Conservation (phyloP, 2,113 vertebrate species). For the Chaetodon auriga region DNA sequence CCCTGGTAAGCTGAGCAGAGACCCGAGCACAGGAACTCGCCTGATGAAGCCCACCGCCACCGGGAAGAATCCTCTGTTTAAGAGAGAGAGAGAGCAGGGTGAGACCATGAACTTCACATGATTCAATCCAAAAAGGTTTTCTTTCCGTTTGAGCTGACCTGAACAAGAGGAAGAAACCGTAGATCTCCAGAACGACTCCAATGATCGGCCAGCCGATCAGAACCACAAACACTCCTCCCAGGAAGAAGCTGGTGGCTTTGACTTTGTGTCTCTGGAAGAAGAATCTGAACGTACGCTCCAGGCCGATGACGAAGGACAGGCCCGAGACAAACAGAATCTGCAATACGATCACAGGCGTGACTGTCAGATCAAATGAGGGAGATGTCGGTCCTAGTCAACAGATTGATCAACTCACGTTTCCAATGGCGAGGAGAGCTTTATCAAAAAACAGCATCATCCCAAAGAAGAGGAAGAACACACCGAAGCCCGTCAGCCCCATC, state of each 20-base stretch:
- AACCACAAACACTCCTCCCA: constrained; percentile 95
- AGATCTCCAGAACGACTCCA: constrained; percentile 96
- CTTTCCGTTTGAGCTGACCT: constrained; percentile 83
- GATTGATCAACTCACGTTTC: constrained; percentile 90
- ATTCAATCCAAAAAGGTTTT: neutral
- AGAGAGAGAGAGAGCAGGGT: neutral
- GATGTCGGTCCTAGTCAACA: no score
- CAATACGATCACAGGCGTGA: neutral
- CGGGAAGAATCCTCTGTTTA: constrained; percentile 95
- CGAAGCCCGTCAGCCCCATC: constrained; percentile 97
- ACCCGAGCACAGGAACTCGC: constrained; percentile 95
- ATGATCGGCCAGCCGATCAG: constrained; percentile 97
- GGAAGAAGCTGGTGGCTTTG: constrained; percentile 96
- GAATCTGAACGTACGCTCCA: constrained; percentile 97
- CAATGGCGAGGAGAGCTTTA: constrained; percentile 98
- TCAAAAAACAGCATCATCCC: constrained; percentile 99
- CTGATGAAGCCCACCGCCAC: constrained; percentile 97
- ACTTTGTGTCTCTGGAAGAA: constrained; percentile 99
- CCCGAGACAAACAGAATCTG: constrained; percentile 98
- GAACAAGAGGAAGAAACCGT: constrained; percentile 98
- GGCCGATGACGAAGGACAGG: constrained; percentile 95
- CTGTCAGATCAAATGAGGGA: neutral
- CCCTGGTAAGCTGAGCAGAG: constrained; percentile 95
- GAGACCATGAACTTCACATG: neutral
- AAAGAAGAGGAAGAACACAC: constrained; percentile 98